These are phyloP conservation scores for Creontiades dilutus DNA, from an alignment of 2,888 invertebrate genomes.

Conservation along the genomic window DNA sequence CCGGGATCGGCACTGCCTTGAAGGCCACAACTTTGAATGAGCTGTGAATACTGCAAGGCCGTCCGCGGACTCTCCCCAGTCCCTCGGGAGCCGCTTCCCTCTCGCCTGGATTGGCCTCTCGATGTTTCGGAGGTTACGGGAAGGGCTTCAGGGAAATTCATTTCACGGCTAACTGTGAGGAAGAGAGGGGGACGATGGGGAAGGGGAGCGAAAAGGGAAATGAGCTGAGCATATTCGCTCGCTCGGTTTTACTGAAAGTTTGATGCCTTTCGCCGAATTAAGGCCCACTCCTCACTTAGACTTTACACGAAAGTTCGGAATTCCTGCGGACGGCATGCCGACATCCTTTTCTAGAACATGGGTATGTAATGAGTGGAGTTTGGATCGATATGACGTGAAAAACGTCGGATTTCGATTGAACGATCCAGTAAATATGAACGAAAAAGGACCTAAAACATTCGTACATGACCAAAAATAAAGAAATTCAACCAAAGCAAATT, in stretches of 20 bases:
- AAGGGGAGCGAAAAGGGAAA: background rate
- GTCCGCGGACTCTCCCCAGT: background rate
- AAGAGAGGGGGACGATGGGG: background rate
- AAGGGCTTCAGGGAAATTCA: slow-evolving; percentile 21
- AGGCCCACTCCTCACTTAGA: background rate
- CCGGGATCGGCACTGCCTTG: background rate
- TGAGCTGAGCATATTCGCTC: background rate
- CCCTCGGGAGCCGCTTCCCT: background rate
- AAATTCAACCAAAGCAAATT: no score
- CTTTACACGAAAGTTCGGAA: no score
- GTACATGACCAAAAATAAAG: no score
- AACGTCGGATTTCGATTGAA: no score
- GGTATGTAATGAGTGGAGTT: no score
- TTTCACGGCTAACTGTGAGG: background rate
- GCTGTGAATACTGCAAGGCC: slow-evolving; percentile 21
- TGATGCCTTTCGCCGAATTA: slow-evolving; percentile 12
- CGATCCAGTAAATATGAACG: no score
- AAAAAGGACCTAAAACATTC: no score
- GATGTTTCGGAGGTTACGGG: background rate
- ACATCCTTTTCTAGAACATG: no score
- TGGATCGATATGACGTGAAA: no score
- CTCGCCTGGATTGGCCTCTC: background rate
- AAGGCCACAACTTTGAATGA: background rate
- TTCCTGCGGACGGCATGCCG: no score
- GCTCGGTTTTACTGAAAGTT: slow-evolving; percentile 25